A percentile compares a stretch with the other conserved stretches of the same genome.
Conservation (phyloP, 2,797 vertebrate genomes). For the Lacerta viridis region DNA sequence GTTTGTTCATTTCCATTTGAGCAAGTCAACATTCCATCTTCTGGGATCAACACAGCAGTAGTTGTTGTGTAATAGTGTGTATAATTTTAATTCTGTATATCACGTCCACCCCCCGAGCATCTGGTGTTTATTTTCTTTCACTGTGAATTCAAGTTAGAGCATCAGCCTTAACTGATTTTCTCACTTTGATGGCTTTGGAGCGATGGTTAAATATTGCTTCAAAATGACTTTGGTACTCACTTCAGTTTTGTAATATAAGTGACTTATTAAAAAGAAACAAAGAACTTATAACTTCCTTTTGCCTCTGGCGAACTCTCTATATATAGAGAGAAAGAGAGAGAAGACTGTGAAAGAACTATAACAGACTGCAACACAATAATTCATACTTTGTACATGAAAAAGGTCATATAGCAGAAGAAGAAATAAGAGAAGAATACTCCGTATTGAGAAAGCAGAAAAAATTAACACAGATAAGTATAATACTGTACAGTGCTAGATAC, state of each 20-base stretch:
- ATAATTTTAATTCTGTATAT: constrained; percentile 61
- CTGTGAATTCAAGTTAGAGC: constrained; percentile 57
- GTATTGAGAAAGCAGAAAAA: constrained; percentile 46
- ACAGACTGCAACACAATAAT: constrained; percentile 67
- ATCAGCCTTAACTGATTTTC: constrained; percentile 53
- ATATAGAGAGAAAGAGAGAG: background rate
- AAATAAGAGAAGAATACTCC: constrained; percentile 53
- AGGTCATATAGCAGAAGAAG: constrained; percentile 57
- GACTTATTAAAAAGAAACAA: constrained; percentile 66
- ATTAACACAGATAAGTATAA: constrained; percentile 49
- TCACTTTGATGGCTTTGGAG: constrained; percentile 44
- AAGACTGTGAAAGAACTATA: constrained; percentile 56
- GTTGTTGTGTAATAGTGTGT: constrained; percentile 68
- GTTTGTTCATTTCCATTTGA: constrained; percentile 63
- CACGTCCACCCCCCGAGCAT: constrained; percentile 65
- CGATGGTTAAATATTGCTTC: constrained; percentile 54
- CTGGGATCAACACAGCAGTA: constrained; percentile 69
- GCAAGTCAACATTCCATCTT: constrained; percentile 62
- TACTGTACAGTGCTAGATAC: background rate
- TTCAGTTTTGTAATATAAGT: constrained; percentile 54
- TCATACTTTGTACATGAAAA: constrained; percentile 71
- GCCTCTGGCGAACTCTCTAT: constrained; percentile 40
- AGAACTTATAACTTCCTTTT: constrained; percentile 36
- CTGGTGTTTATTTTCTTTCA: constrained; percentile 69
- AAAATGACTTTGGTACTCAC: constrained; percentile 65